phyloP scores from a whole-genome alignment of 2,888 invertebrate species.

The Enchytraeus crypticus region DNA sequence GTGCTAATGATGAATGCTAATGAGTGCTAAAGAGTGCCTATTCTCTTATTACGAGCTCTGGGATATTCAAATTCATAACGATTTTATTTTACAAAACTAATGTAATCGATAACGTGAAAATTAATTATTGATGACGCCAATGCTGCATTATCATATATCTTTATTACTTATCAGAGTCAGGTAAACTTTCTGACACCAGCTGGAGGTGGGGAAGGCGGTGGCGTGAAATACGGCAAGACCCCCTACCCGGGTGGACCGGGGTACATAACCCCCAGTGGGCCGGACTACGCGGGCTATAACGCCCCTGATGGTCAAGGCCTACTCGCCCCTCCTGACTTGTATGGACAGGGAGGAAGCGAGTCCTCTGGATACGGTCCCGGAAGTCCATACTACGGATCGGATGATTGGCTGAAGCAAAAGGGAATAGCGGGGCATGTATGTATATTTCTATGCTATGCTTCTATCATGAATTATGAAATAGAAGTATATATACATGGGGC shows the following conservation, averaged over 20 bases:
- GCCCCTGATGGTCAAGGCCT: background rate
- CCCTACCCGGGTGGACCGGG: constrained; percentile 17
- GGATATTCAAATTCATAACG: no score
- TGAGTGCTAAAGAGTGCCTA: no score
- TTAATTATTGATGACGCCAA: no score
- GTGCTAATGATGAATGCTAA: no score
- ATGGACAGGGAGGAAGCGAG: background rate
- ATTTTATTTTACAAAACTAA: no score
- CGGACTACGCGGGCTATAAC: background rate
- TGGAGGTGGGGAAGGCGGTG: constrained; percentile 1
- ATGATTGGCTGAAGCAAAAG: background rate
- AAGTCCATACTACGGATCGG: constrained; percentile 1
- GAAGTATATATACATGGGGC: no score
- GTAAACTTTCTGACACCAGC: background rate
- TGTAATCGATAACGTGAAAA: no score
- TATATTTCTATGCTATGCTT: background rate
- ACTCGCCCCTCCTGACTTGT: no score
- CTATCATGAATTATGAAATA: no score
- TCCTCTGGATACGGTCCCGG: background rate
- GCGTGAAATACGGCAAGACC: constrained; percentile 13
- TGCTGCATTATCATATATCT: no score
- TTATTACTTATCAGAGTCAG: background rate
- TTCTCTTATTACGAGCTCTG: no score
- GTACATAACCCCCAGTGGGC: constrained; percentile 10
- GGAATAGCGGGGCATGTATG: background rate